Conservation (phyloP, 2,797 vertebrate species). For the Glossophaga mutica region DNA sequence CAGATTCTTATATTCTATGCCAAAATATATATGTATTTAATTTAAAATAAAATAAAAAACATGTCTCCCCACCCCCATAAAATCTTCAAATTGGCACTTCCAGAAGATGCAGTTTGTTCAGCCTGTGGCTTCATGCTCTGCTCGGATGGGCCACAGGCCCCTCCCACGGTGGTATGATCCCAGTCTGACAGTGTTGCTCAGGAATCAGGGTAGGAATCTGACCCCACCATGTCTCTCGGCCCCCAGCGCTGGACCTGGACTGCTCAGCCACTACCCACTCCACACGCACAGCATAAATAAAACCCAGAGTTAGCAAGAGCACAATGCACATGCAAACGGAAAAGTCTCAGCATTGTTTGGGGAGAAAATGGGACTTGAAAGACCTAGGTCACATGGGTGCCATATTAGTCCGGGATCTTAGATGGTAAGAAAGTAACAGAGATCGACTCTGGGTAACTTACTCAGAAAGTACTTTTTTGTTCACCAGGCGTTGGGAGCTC, state of each 20-base stretch:
- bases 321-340: neutral
- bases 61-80: neutral
- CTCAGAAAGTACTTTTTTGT: neutral
- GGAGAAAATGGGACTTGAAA: neutral
- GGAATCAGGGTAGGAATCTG: neutral
- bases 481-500: neutral
- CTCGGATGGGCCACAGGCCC: too few species aligned
- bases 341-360: neutral
- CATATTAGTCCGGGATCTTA: neutral
- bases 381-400: neutral
- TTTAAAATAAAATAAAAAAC: neutral
- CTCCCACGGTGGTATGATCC: neutral
- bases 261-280: neutral
- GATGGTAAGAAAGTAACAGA: neutral
- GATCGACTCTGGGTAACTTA: neutral
- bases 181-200: neutral
- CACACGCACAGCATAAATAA: neutral
- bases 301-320: neutral
- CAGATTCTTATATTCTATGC: slow-evolving; percentile 43
- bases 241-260: neutral
- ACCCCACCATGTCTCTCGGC: neutral
- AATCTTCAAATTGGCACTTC: neutral
- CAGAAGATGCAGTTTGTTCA: neutral
- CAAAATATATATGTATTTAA: slow-evolving; percentile 53
- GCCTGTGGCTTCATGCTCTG: neutral